phyloP scores from a whole-genome alignment of 2,888 invertebrate genomes.

The Chloroclystis v-ata region DNA sequence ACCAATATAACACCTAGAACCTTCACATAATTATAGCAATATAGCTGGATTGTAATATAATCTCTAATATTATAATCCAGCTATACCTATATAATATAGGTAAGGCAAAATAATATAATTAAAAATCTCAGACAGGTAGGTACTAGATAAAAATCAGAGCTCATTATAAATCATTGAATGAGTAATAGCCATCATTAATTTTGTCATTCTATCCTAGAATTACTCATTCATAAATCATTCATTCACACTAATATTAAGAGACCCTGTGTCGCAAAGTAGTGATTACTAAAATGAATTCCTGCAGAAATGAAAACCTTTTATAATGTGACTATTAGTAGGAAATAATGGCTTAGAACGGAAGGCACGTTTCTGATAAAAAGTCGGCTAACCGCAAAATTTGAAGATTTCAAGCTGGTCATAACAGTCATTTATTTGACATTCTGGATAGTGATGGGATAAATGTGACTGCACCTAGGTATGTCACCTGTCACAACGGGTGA shows the following conservation, averaged over 20 bases:
- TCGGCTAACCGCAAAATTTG: conserved; percentile 46
- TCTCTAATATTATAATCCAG: too few relatives aligned
- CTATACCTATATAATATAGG: too few relatives aligned
- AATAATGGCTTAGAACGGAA: conserved; percentile 52
- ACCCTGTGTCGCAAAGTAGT: conserved; percentile 49
- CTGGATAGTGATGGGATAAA: conserved; percentile 15
- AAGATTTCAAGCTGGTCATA: conserved; percentile 33
- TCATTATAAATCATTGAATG: conserved; percentile 7
- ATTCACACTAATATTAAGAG: conserved; percentile 36
- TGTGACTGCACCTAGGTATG: too few relatives aligned
- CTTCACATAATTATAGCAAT: too few relatives aligned
- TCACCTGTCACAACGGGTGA: too few relatives aligned
- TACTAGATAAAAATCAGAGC: neutral
- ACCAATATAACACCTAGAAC: too few relatives aligned
- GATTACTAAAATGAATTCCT: conserved; percentile 59
- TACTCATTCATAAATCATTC: conserved; percentile 45
- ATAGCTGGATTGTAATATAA: too few relatives aligned
- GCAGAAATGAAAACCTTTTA: conserved; percentile 26
- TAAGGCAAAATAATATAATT: neutral
- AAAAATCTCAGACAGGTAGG: neutral
- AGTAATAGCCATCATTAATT: conserved; percentile 4
- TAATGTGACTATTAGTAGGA: conserved; percentile 40
- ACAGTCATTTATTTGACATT: conserved; percentile 19
- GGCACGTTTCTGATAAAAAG: conserved; percentile 48
- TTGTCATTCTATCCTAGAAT: conserved; percentile 15